These are phyloP conservation scores for Saguinus imperator DNA, from an alignment of 2,113 vertebrate species.

Conservation along the genomic window DNA sequence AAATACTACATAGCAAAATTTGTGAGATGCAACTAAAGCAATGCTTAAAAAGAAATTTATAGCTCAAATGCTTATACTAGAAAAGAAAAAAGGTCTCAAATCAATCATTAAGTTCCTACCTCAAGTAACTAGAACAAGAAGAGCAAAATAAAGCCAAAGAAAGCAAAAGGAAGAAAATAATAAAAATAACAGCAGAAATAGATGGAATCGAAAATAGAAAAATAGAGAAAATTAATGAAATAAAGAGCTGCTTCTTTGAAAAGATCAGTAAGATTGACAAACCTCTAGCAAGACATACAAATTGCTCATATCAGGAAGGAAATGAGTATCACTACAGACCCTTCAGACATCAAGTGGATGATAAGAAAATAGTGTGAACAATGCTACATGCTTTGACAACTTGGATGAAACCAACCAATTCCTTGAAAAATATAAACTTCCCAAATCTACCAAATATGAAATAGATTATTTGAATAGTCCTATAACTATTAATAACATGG, in stretches of 20 bases:
- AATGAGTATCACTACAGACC: neutral
- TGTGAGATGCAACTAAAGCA: neutral
- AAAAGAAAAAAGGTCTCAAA: neutral
- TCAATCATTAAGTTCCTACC: constrained; percentile 5
- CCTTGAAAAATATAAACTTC: constrained; percentile 41
- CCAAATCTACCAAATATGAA: constrained; percentile 9
- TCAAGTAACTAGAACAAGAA: neutral
- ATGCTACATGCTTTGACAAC: neutral
- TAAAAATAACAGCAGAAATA: constrained; percentile 7
- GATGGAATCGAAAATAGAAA: neutral
- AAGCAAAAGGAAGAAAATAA: constrained; percentile 24
- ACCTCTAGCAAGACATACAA: constrained; percentile 7
- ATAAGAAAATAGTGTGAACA: neutral
- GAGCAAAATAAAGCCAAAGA: neutral
- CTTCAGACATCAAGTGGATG: neutral
- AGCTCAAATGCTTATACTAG: neutral
- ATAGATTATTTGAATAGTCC: neutral
- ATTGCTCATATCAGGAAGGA: constrained; percentile 1
- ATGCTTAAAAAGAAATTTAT: constrained; percentile 7
- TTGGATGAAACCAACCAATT: constrained; percentile 13
- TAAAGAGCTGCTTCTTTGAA: neutral
- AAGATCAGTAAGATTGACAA: constrained; percentile 1
- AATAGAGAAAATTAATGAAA: constrained; percentile 17
- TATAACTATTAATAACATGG: neutral
- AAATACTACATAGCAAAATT: neutral